Conservation (phyloP, 1,140 invertebrate genomes). For the Pararge aegeria region DNA sequence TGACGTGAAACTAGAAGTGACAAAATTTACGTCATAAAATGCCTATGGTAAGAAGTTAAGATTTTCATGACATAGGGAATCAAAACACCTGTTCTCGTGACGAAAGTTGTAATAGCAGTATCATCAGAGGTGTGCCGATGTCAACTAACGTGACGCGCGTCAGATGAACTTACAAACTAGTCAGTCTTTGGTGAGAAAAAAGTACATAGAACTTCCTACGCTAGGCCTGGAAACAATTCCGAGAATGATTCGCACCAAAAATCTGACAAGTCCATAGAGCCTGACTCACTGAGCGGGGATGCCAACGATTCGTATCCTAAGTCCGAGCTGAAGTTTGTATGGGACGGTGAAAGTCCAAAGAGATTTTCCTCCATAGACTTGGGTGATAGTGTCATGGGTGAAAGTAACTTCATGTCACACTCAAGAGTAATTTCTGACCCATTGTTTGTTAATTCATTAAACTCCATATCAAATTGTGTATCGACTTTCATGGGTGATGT, state of each 20-base stretch:
- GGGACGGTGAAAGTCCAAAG: conserved; percentile 61
- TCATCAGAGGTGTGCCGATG: no score
- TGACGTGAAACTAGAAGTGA: no score
- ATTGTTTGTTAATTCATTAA: conserved; percentile 51
- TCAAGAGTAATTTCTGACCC: conserved; percentile 65
- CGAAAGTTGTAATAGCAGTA: no score
- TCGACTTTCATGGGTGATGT: neutral
- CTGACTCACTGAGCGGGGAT: conserved; percentile 76
- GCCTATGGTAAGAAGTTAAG: no score
- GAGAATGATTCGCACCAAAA: conserved; percentile 83
- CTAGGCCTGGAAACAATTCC: conserved; percentile 82
- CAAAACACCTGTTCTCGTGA: no score
- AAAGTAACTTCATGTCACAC: conserved; percentile 71
- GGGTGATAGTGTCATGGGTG: conserved; percentile 71
- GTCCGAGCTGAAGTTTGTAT: conserved; percentile 75
- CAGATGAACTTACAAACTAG: conserved; percentile 58
- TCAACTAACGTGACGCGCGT: neutral
- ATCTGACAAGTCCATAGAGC: conserved; percentile 77
- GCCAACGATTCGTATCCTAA: conserved; percentile 81
- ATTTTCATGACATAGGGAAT: no score
- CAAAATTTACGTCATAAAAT: no score
- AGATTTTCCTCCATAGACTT: conserved; percentile 60
- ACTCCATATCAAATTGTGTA: conserved; percentile 48
- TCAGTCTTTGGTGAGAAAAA: conserved; percentile 71
- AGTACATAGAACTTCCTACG: conserved; percentile 57